These are phyloP conservation scores for Pinctada fucata DNA, from an alignment of 2,888 invertebrate species.

Conservation along the genomic window DNA sequence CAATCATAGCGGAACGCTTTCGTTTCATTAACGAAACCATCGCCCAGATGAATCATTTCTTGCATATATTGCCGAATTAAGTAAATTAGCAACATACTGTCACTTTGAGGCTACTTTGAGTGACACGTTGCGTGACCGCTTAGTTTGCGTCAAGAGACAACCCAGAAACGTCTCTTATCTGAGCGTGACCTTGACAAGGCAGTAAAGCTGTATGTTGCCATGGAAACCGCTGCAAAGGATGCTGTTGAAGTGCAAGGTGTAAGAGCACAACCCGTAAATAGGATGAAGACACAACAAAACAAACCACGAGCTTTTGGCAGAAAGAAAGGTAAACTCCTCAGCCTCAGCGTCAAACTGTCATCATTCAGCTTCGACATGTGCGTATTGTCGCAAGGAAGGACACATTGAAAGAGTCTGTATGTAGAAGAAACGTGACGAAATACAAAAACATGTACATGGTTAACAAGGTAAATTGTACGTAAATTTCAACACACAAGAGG, in stretches of 20 bases:
- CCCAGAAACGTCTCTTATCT: constrained; percentile 6
- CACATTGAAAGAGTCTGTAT: constrained; percentile 13
- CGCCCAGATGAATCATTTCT: constrained; percentile 35
- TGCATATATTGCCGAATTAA: constrained; percentile 38
- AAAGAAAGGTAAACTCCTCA: not conserved
- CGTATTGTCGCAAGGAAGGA: not conserved
- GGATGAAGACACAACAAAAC: constrained; percentile 5
- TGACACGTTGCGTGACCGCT: constrained; percentile 43
- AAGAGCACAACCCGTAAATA: constrained; percentile 3
- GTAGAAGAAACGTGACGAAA: constrained; percentile 12
- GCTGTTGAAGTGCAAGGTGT: constrained; percentile 17
- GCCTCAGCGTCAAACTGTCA: not conserved
- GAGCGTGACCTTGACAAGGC: not conserved
- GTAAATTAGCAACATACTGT: constrained; percentile 43
- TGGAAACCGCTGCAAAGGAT: constrained; percentile 19
- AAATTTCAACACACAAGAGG: not conserved
- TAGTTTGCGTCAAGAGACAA: constrained; percentile 35
- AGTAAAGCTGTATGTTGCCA: not conserved
- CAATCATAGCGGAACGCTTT: constrained; percentile 45
- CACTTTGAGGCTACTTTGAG: constrained; percentile 45
- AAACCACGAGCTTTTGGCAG: not conserved
- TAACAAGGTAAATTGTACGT: not conserved
- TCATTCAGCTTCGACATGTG: not conserved
- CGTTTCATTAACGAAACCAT: constrained; percentile 44
- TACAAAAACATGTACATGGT: not conserved